Percentiles rank a stretch among this genome's conserved stretches.
Conservation (phyloP, 2,888 invertebrate species). For the Metalampra italica region DNA sequence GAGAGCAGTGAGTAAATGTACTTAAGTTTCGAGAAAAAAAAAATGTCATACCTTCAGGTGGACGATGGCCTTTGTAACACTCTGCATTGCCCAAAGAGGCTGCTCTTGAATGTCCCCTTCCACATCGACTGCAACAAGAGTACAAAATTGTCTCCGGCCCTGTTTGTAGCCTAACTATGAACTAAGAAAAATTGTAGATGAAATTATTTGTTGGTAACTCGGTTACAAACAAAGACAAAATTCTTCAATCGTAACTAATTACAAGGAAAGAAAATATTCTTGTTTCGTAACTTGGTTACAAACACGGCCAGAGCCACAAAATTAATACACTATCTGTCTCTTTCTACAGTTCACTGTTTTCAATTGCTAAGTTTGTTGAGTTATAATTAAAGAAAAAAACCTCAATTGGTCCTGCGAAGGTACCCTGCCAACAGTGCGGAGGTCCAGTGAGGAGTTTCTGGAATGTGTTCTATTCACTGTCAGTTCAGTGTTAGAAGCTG, state of each 20-base stretch:
- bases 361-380: background rate
- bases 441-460: constrained; percentile 90
- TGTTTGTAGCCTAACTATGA: no score
- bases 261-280: no score
- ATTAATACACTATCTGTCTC: no score
- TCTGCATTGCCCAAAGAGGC: constrained; percentile 84
- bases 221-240: no score
- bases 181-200: no score
- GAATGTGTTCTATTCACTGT: constrained; percentile 79
- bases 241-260: no score
- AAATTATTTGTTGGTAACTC: no score
- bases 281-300: no score
- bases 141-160: background rate
- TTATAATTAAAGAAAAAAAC: constrained; percentile 25
- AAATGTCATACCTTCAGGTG: constrained; percentile 55
- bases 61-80: constrained; percentile 60
- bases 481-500: constrained; percentile 59
- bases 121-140: constrained; percentile 54
- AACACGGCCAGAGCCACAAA: no score
- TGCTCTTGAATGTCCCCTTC: constrained; percentile 86
- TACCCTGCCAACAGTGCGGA: constrained; percentile 78
- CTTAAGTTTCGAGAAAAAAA: no score
- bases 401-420: constrained; percentile 72
- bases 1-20: no score
- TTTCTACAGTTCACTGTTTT: no score